Evolutionary conservation across 92 coral and sea anemone species (phyloP).

Genomic region (Palythoa caribaeorum): DNA sequence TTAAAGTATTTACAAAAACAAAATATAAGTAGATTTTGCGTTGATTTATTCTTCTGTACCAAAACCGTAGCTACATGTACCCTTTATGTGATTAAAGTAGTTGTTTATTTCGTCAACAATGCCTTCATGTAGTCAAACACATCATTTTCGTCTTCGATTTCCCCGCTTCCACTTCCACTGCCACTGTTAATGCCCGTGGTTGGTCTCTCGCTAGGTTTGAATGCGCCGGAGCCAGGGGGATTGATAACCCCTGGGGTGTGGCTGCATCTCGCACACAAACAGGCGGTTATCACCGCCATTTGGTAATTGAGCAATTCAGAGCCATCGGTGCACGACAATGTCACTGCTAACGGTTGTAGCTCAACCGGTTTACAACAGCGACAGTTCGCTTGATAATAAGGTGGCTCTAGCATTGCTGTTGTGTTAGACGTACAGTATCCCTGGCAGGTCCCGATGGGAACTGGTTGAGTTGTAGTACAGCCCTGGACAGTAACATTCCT

Average conservation of each 20-base stretch:
- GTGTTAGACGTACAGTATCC: conserved; percentile 68
- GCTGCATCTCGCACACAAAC: conserved; percentile 63
- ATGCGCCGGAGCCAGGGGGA: conserved; percentile 8
- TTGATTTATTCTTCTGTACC: not conserved
- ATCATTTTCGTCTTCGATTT: conserved; percentile 7
- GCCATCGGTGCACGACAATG: conserved; percentile 49
- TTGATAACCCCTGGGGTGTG: conserved; percentile 20
- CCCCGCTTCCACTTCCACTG: conserved; percentile 29
- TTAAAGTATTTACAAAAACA: not conserved
- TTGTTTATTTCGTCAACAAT: conserved; percentile 7
- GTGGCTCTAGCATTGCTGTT: conserved; percentile 55
- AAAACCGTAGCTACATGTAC: not conserved
- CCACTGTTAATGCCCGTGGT: conserved; percentile 5
- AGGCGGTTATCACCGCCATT: conserved; percentile 65
- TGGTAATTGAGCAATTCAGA: conserved; percentile 48
- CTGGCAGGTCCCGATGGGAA: conserved; percentile 66
- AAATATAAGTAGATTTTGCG: not conserved
- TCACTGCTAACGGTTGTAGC: conserved; percentile 58
- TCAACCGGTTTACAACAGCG: conserved; percentile 70
- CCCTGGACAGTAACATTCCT: conserved; percentile 56
- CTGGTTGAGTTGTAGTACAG: conserved; percentile 52
- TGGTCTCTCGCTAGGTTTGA: conserved; percentile 11
- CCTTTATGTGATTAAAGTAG: not conserved
- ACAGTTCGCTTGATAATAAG: conserved; percentile 69
- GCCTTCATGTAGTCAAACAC: conserved; percentile 22